Evolutionary conservation across 2,113 vertebrate species (phyloP), one percentile per base, ranked within the genome.

Genomic region (Rhombomys opimus): DNA sequence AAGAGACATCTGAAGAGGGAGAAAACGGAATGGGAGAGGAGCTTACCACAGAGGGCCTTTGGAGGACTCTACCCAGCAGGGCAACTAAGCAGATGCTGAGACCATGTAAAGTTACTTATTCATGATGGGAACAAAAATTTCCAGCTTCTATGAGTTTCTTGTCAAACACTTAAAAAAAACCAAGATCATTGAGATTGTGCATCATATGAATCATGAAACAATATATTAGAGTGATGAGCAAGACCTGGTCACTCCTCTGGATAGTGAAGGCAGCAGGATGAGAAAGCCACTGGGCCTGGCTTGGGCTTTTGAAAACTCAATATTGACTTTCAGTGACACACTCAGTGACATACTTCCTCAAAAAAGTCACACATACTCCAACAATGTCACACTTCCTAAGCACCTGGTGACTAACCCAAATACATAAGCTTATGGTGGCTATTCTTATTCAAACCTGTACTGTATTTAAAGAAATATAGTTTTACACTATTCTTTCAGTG

Each of bases 121-220:
- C 52, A 77, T 88, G 10, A 50, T 35, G 46, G 75, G 35, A 93
- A 80, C 4, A 30, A 86, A 67, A 1, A 5, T 76, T 92, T 85
- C 15, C 7, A 46, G 41, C 89, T 88, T 46, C n/a, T 38, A 20
- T 87, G n/a, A 14, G 18, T 84, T 95, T 91, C 54, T 94, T 95
- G 17, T 10, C 61, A 95, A 59, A 52, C 17, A 67, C 63, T 46
- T 94, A 87, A 65, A 87, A 75, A 75, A 7, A 63, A 4, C 2
- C 87, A 85, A 96, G 67, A 73, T 57, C 77, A 68, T 30, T 94
- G 41, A 76, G 57, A 75, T 52, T 78, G 11, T 35, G 38, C 35
- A 54, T 95, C 32, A 89, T 78, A 93, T 65, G 32, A 10, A 32
- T 54, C 67, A 10, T 88, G 87, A 81, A 92, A 81, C 57, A 97